Evolutionary conservation across 2,113 vertebrate species (phyloP), one percentile per base, ranked within the genome.

Genomic region (Dissostichus mawsoni): DNA sequence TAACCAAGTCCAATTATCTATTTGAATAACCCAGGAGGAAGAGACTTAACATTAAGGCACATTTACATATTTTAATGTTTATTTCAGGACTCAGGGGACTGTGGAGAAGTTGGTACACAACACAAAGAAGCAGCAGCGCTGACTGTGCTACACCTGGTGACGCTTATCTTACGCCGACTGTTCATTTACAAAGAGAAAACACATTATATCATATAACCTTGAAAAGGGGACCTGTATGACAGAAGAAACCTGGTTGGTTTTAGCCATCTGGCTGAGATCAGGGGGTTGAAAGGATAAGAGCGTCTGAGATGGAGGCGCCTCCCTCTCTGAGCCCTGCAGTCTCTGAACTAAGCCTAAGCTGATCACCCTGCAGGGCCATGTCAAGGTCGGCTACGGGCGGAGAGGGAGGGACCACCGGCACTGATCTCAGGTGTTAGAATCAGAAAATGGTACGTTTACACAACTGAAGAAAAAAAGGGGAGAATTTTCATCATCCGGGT

Each of bases 331-430:
- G 78, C 58, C 23, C n/a, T n/a, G 55, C 11, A 14, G 36, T 25
- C 18, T 5, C 18, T 68, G 25, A 55, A 74, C 57, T 87, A 85
- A 87, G 84, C 73, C 80, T 84, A 84, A 90, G 90, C 88, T 83
- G 85, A 87, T 91, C 80, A 73, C 52, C 18, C 0, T 0, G 2
- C 0, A 64, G 63, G 63, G 64, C 20, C 67, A 41, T 0, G 23
- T 61, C 16, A 66, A 82, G 80, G 80, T 88, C 80, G 69, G 61
- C 47, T 3, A 16, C 0, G 8, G 1, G 23, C 53, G 0, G 3
- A 0, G 13, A 3, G 64, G 57, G 50, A n/a, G 25, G 7, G 16
- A 13, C 10, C 12, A 3, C 41, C 4, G 2, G 6, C 13, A 5
- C 47, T 47, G 33, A 59, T 25, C 33, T 8, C 2, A 17, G 50